These are phyloP conservation scores for Apocrypta bakeri DNA, from an alignment of 1,140 invertebrate genomes.

Conservation along the genomic window DNA sequence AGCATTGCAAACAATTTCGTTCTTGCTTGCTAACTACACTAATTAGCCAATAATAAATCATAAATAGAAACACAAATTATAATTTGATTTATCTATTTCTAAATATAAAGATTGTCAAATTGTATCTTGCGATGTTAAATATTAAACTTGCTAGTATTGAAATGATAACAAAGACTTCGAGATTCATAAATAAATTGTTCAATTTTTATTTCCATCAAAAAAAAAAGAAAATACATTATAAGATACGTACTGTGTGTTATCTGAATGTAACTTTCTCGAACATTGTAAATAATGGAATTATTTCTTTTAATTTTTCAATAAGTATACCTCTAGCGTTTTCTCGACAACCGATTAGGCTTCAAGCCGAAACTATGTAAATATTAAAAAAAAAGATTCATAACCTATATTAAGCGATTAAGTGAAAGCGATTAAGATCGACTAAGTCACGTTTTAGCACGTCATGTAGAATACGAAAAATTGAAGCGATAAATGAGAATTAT, in stretches of 20 bases:
- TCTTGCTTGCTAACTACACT: background rate
- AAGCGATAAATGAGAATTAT: background rate
- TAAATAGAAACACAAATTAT: no score
- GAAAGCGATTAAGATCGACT: background rate
- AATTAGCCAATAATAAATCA: background rate
- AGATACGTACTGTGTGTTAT: background rate
- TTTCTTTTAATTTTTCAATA: background rate
- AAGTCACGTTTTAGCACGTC: constrained; percentile 31
- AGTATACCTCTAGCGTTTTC: constrained; percentile 1
- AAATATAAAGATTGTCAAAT: background rate
- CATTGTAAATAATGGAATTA: constrained; percentile 17
- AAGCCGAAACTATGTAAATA: constrained; percentile 29
- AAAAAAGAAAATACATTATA: background rate
- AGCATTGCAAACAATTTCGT: background rate
- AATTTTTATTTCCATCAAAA: background rate
- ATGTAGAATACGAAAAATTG: constrained; percentile 20
- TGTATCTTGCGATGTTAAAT: background rate
- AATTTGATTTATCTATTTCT: background rate
- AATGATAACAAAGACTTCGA: background rate
- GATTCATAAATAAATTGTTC: background rate
- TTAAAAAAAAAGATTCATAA: constrained; percentile 9
- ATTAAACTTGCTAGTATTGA: background rate
- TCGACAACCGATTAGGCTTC: constrained; percentile 3
- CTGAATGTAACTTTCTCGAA: background rate
- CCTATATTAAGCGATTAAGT: background rate